These are phyloP conservation scores for Brachionus angularis DNA, from an alignment of 1,140 invertebrate genomes.

Conservation along the genomic window DNA sequence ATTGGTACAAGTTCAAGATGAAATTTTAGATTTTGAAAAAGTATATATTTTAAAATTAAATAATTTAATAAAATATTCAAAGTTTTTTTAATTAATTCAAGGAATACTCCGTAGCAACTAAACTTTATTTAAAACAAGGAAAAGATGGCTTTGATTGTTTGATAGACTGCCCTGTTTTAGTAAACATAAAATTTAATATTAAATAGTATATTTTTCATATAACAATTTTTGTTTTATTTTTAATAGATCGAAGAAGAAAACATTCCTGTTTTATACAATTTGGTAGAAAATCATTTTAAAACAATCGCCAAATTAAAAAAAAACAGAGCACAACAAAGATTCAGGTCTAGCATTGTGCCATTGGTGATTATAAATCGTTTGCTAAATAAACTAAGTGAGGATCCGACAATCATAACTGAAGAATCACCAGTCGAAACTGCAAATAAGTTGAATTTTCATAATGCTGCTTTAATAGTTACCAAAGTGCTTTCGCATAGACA, in stretches of 20 bases:
- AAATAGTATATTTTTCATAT: not conserved
- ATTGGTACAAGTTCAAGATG: slow-evolving; percentile 33
- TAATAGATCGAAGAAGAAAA: slow-evolving; percentile 37
- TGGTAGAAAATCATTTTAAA: slow-evolving; percentile 43
- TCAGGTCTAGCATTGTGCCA: slow-evolving; percentile 27
- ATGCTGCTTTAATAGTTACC: slow-evolving; percentile 17
- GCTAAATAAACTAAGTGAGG: slow-evolving; percentile 1
- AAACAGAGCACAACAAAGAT: not conserved
- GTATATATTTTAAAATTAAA: not conserved
- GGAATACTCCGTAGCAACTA: not conserved
- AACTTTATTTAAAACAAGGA: slow-evolving; percentile 26
- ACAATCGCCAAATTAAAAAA: not conserved
- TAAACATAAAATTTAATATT: not conserved
- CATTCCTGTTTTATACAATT: slow-evolving; percentile 32
- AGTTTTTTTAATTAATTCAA: too few species aligned
- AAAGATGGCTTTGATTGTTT: slow-evolving; percentile 43
- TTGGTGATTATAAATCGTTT: not conserved
- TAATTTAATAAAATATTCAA: too few species aligned
- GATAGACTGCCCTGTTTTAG: slow-evolving; percentile 10
- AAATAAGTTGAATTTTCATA: not conserved
- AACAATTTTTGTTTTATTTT: too few species aligned
- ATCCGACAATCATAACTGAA: not conserved
- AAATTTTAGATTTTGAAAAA: slow-evolving; percentile 16
- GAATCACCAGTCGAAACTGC: not conserved
- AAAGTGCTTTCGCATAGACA: slow-evolving; percentile 14